Percentiles rank a stretch among this genome's conserved stretches.
Conservation (phyloP, 1,140 invertebrate genomes). For the Listronotus oregonensis region DNA sequence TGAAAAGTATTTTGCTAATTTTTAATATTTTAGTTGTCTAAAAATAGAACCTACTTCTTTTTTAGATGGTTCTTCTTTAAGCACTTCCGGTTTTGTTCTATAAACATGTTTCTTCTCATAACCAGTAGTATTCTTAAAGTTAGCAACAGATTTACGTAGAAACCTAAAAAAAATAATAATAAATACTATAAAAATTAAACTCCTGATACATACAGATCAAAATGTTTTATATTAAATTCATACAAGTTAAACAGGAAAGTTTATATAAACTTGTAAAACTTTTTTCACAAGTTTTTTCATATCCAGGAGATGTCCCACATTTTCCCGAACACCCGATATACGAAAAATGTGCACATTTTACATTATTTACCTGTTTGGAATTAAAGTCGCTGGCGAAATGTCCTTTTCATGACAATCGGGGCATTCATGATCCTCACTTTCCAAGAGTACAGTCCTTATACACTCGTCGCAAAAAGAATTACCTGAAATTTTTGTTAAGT, state of each 20-base stretch:
- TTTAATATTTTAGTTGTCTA: too few species aligned
- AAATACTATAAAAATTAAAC: too few species aligned
- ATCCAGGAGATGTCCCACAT: too few species aligned
- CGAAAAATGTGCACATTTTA: too few species aligned
- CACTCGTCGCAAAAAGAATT: conserved; percentile 99
- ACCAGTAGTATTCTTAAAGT: conserved; percentile 89
- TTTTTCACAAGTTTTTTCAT: too few species aligned
- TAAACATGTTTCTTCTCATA: conserved; percentile 63
- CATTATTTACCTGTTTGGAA: conserved; percentile 72
- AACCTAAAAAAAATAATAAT: conserved; percentile 62
- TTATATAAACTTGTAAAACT: too few species aligned
- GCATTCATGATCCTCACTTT: conserved; percentile 94
- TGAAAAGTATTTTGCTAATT: too few species aligned
- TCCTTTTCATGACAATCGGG: conserved; percentile 91
- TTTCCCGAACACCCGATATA: too few species aligned
- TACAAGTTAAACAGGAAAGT: too few species aligned
- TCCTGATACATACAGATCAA: too few species aligned
- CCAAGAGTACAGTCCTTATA: conserved; percentile 85
- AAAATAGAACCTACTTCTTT: conserved; percentile 23
- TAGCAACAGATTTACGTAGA: conserved; percentile 82
- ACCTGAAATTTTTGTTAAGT: conserved; percentile 3
- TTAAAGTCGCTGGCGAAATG: conserved; percentile 88
- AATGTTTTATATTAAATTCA: too few species aligned
- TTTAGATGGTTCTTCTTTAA: conserved; percentile 16
- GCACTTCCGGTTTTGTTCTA: conserved; percentile 35